A percentile compares a stretch with the other conserved stretches of the same genome.
phyloP scores from a whole-genome alignment of 2,113 vertebrate species.

The Scolopax mira region DNA sequence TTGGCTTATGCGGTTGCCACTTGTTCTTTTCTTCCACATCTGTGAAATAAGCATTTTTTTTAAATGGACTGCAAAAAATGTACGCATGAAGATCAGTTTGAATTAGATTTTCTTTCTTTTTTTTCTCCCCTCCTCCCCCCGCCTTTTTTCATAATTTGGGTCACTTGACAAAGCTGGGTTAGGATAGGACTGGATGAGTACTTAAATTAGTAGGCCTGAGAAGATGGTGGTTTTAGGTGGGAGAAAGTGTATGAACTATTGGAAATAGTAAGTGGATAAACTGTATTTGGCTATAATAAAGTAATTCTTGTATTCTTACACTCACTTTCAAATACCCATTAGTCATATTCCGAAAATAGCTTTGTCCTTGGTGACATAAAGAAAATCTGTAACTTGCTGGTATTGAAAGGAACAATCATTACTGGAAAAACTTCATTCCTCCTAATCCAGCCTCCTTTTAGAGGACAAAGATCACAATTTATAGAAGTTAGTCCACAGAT shows the following conservation, averaged over 20 bases:
- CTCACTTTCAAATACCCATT: not conserved
- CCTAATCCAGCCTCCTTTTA: not conserved
- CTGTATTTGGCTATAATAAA: not conserved
- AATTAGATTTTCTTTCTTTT: not conserved
- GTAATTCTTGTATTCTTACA: not conserved
- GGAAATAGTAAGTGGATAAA: not conserved
- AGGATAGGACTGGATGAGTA: not conserved
- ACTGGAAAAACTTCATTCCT: not conserved
- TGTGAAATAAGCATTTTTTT: not conserved
- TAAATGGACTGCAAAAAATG: not conserved
- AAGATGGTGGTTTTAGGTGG: not conserved
- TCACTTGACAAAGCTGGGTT: not conserved
- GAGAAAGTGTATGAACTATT: not conserved
- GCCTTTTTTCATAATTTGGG: not conserved
- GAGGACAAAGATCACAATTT: not conserved
- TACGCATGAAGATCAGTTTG: not conserved
- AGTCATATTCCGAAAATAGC: not conserved
- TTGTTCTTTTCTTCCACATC: not conserved
- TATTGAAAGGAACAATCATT: not conserved
- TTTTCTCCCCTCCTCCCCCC: fast-evolving
- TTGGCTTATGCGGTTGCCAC: not conserved
- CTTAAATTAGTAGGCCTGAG: not conserved
- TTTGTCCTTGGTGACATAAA: not conserved
- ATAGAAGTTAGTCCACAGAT: not conserved
- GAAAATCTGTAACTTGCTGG: not conserved